Percentiles rank a stretch among this genome's conserved stretches.
phyloP scores from a whole-genome alignment of 2,113 vertebrate species.

The Pitta sordida region DNA sequence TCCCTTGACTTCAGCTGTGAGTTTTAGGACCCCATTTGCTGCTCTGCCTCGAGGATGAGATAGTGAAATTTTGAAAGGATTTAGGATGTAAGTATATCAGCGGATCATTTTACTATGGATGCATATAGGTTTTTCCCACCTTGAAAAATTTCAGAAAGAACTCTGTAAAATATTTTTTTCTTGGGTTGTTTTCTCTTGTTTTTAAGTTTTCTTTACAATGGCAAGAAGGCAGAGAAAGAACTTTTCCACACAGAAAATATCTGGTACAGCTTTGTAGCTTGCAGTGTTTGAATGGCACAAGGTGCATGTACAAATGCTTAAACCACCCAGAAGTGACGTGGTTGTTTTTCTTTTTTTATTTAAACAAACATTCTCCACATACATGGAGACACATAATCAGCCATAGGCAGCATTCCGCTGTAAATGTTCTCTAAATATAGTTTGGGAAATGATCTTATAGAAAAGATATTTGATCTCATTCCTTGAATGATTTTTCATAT shows the following conservation, averaged over 20 bases:
- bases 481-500: not conserved
- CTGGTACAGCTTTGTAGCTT: not conserved
- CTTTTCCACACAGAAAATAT: not conserved
- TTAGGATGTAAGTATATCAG: not conserved
- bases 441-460: not conserved
- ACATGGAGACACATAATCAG: not conserved
- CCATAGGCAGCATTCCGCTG: not conserved
- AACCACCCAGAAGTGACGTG: not conserved
- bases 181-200: not conserved
- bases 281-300: not conserved
- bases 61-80: not conserved
- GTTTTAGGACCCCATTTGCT: not conserved
- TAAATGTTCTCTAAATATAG: not conserved
- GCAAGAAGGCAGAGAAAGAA: not conserved
- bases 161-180: not conserved
- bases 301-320: not conserved
- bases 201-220: not conserved
- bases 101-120: fast-evolving
- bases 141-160: not conserved
- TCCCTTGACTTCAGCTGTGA: not conserved
- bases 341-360: not conserved
- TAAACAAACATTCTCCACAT: not conserved
- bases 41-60: not conserved
- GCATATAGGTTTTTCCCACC: not conserved
- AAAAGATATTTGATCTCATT: not conserved